Evolutionary conservation across 2,888 invertebrate species (phyloP).

Genomic region (Muscina levida): DNA sequence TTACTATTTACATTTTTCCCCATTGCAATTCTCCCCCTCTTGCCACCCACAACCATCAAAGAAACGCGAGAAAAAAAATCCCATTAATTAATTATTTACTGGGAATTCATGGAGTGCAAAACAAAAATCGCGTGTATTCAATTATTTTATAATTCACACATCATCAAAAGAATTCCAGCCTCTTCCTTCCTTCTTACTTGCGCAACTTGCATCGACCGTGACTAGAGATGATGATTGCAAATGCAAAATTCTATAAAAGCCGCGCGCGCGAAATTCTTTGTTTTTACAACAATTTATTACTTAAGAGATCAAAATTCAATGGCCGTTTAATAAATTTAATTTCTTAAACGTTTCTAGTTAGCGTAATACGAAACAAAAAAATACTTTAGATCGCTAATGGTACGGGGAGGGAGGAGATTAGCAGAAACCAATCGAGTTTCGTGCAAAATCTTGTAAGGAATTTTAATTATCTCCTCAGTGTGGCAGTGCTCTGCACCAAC

Average conservation of each 20-base stretch:
- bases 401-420: too few relatives aligned
- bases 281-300: slow-evolving; percentile 57
- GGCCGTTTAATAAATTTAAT: slow-evolving; percentile 54
- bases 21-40: too few relatives aligned
- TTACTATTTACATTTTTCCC: too few relatives aligned
- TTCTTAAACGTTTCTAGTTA: slow-evolving; percentile 3
- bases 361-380: too few relatives aligned
- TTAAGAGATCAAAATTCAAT: slow-evolving; percentile 57
- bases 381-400: too few relatives aligned
- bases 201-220: background rate
- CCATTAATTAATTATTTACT: slow-evolving; percentile 41
- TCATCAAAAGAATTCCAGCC: slow-evolving; percentile 22
- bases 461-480: slow-evolving; percentile 48
- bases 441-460: slow-evolving; percentile 49
- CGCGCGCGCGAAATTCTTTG: slow-evolving; percentile 18
- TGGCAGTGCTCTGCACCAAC: background rate
- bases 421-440: slow-evolving; percentile 1
- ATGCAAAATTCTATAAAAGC: background rate
- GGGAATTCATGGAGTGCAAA: background rate
- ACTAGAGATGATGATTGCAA: background rate
- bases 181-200: background rate
- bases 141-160: slow-evolving; percentile 47
- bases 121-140: slow-evolving; percentile 38
- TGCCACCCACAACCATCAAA: too few relatives aligned
- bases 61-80: background rate